These are phyloP conservation scores for Carlito syrichta DNA, from an alignment of 2,113 vertebrate genomes.

Conservation along the genomic window DNA sequence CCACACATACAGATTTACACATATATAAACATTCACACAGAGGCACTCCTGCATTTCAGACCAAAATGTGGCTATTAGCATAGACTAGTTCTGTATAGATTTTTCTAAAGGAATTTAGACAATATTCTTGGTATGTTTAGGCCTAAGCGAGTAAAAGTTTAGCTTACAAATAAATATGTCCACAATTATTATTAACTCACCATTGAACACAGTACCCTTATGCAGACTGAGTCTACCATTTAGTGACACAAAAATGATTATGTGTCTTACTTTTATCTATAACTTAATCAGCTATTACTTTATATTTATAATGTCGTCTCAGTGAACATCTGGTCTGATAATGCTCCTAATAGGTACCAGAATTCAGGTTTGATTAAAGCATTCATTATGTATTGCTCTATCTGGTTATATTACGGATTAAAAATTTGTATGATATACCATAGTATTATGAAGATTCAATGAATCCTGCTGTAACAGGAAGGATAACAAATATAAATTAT, in stretches of 20 bases:
- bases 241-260: background rate
- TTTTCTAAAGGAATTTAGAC: conserved; percentile 12
- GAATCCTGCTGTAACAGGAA: background rate
- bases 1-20: background rate
- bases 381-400: background rate
- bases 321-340: background rate
- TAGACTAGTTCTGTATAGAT: background rate
- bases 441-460: background rate
- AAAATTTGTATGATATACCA: background rate
- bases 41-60: background rate
- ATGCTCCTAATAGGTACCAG: background rate
- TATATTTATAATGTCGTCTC: background rate
- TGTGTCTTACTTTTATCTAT: background rate
- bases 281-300: background rate
- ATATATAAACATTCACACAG: background rate
- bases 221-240: background rate
- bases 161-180: background rate
- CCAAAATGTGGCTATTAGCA: background rate
- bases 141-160: background rate
- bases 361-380: background rate
- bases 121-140: background rate
- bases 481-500: background rate
- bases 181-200: background rate
- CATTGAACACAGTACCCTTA: background rate
- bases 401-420: background rate